Evolutionary conservation across 2,888 invertebrate genomes (phyloP).

Genomic region (Lasius platythorax): DNA sequence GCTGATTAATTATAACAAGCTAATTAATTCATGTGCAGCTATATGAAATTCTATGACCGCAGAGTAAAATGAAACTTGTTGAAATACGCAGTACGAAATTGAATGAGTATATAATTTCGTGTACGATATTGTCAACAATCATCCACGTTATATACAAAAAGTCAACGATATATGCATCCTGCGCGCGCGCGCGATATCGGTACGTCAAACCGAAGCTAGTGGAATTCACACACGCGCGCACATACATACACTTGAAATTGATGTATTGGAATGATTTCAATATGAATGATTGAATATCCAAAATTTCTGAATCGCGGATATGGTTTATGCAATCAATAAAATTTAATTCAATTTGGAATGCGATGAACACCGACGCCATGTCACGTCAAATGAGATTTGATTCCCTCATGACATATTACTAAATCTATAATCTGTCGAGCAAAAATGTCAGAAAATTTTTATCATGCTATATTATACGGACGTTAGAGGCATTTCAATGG

Average conservation of each 20-base stretch:
- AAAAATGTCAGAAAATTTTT: constrained; percentile 21
- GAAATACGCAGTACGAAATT: constrained; percentile 30
- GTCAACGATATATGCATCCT: neutral
- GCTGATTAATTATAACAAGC: constrained; percentile 55
- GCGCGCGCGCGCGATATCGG: no score
- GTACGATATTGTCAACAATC: neutral
- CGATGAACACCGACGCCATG: neutral
- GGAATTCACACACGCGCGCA: no score
- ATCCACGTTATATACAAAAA: constrained; percentile 3
- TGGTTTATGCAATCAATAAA: constrained; percentile 22
- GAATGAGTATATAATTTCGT: neutral
- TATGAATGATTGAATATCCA: neutral
- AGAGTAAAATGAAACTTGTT: constrained; percentile 48
- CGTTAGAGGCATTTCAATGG: neutral
- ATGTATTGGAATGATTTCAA: neutral
- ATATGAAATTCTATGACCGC: neutral
- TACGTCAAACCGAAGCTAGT: no score
- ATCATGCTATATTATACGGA: neutral
- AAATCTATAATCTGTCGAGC: constrained; percentile 15
- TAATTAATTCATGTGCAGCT: constrained; percentile 59
- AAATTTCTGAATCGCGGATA: neutral
- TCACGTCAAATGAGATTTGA: constrained; percentile 20
- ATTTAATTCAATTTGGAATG: constrained; percentile 7
- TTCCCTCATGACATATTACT: neutral
- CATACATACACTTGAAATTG: neutral